A percentile compares a stretch with the other conserved stretches of the same genome.
Conservation (phyloP, 1,140 invertebrate genomes). For the Zaprionus camerounensis region DNA sequence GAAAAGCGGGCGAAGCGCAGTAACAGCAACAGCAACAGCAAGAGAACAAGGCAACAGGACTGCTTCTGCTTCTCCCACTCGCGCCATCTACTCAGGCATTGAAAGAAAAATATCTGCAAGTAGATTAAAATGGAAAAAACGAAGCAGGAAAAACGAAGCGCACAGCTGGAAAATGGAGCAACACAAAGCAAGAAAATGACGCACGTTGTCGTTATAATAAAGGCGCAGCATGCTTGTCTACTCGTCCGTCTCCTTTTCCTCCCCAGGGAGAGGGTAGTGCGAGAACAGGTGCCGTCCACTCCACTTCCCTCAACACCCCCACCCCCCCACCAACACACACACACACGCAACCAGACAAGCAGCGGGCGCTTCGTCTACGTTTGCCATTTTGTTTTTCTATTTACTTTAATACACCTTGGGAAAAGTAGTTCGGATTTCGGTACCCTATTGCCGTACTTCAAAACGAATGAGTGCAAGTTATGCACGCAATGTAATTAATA, state of each 20-base stretch:
- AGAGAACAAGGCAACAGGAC: constrained; percentile 11
- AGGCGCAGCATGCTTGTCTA: constrained; percentile 48
- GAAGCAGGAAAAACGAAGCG: constrained; percentile 36
- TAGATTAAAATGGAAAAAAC: constrained; percentile 67
- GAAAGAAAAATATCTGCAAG: constrained; percentile 76
- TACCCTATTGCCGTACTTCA: not conserved
- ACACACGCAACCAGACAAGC: constrained; percentile 54
- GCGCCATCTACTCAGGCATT: constrained; percentile 49
- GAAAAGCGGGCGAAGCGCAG: constrained; percentile 58
- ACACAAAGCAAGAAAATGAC: constrained; percentile 72
- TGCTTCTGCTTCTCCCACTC: not conserved
- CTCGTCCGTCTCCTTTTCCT: not conserved
- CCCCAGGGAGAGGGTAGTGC: not conserved
- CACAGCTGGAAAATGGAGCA: constrained; percentile 59
- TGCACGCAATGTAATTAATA: not conserved
- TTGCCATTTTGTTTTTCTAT: constrained; percentile 55
- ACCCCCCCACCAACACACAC: constrained; percentile 25
- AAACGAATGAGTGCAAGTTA: not conserved
- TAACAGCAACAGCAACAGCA: not conserved
- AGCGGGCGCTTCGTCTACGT: constrained; percentile 44
- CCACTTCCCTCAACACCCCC: no score
- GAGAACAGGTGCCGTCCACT: constrained; percentile 39
- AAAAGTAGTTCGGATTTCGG: not conserved
- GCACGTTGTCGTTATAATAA: constrained; percentile 73
- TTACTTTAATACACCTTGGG: constrained; percentile 48